Conservation (phyloP, 2,113 vertebrate genomes). For the Prolemur simus region DNA sequence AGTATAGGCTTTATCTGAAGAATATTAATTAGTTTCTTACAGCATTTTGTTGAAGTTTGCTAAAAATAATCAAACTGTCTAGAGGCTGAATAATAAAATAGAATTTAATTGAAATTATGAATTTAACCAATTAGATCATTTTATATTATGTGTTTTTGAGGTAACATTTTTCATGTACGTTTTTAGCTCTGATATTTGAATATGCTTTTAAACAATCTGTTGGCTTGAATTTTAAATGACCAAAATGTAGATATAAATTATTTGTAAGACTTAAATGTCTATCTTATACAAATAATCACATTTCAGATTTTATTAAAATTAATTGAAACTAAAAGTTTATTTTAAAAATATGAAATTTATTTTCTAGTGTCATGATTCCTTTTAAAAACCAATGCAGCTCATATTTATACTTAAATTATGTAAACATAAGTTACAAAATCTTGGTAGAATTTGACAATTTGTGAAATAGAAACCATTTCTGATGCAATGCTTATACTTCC, state of each 20-base stretch:
- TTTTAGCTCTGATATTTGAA: not conserved
- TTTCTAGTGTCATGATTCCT: not conserved
- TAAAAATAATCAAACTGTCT: not conserved
- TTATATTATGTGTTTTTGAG: not conserved
- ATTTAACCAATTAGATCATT: not conserved
- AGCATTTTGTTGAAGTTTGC: not conserved
- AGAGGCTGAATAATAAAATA: not conserved
- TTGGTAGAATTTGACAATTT: not conserved
- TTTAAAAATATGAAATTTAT: not conserved
- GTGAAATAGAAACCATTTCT: not conserved
- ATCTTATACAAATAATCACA: not conserved
- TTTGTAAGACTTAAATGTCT: not conserved
- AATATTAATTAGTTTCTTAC: conserved; percentile 16
- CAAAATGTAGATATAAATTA: not conserved
- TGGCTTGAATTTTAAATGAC: not conserved
- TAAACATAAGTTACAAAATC: not conserved
- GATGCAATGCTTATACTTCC: not conserved
- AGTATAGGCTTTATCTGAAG: not conserved
- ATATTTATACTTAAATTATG: not conserved
- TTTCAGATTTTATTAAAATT: not conserved
- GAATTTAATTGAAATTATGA: not conserved
- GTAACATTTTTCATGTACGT: not conserved
- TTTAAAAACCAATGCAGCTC: not conserved
- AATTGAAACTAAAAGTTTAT: not conserved
- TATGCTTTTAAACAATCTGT: not conserved